Conservation (phyloP, 2,797 vertebrate genomes). For the Malurus leucopterus region DNA sequence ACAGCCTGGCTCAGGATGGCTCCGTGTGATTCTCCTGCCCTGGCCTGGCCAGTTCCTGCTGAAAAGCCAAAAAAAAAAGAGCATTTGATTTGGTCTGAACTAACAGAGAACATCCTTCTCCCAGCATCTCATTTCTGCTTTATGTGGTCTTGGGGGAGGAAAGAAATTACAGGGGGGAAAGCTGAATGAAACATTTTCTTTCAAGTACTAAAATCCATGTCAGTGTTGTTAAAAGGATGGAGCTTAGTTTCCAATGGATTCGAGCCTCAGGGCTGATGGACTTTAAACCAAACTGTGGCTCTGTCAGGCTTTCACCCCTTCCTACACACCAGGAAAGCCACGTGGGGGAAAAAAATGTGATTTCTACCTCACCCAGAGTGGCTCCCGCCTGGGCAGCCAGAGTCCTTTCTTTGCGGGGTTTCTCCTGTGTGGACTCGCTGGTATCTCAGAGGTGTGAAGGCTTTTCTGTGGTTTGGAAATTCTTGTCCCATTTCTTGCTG, state of each 20-base stretch:
- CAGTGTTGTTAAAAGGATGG: not conserved
- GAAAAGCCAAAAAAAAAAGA: not conserved
- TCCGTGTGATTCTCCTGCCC: not conserved
- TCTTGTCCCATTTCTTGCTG: not conserved
- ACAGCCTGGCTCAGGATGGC: not conserved
- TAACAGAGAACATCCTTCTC: not conserved
- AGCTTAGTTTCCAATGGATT: not conserved
- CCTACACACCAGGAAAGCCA: not conserved
- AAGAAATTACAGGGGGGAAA: not conserved
- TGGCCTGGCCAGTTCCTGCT: not conserved
- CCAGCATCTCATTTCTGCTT: not conserved
- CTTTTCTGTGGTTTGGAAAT: not conserved
- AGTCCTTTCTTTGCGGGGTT: not conserved
- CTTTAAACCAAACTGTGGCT: not conserved
- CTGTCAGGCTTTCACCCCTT: not conserved
- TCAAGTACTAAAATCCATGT: not conserved
- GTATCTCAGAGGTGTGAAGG: not conserved
- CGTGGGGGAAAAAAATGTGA: accelerated
- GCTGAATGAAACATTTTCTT: not conserved
- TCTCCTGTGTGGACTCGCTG: not conserved
- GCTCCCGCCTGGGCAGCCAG: not conserved
- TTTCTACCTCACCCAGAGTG: not conserved
- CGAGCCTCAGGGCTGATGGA: accelerated
- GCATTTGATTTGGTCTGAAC: not conserved
- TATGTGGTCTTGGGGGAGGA: not conserved